A percentile compares a stretch with the other conserved stretches of the same genome.
Conservation (phyloP, 2,797 vertebrate species). For the Enteromius mattozi region DNA sequence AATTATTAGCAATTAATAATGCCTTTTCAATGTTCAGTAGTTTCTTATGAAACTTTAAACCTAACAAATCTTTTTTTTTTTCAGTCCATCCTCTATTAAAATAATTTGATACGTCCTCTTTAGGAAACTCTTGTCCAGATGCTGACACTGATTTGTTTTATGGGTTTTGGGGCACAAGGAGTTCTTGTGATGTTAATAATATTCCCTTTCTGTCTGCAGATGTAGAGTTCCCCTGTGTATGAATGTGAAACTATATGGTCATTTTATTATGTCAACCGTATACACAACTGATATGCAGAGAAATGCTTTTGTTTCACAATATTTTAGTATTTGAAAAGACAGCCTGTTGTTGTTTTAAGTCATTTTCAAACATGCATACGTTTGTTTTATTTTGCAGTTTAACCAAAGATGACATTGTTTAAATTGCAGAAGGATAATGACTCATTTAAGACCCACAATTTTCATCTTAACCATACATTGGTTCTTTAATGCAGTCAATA, state of each 20-base stretch:
- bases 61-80: background rate
- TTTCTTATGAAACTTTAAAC: background rate
- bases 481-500: background rate
- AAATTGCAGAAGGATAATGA: background rate
- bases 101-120: background rate
- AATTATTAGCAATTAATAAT: background rate
- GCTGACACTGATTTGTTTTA: background rate
- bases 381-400: background rate
- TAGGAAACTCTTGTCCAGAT: background rate
- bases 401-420: background rate
- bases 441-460: background rate
- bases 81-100: background rate
- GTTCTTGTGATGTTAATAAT: background rate
- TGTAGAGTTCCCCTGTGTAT: no score
- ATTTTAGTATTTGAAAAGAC: background rate
- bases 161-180: background rate
- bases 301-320: background rate
- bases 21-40: background rate
- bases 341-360: background rate
- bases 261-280: background rate
- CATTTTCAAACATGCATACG: background rate
- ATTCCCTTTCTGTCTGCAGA: background rate
- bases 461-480: background rate
- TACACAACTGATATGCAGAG: background rate
- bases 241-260: background rate